phyloP scores from a whole-genome alignment of 35 echinoderm and acorn worm genomes.

The Strongylocentrotus purpuratus region DNA sequence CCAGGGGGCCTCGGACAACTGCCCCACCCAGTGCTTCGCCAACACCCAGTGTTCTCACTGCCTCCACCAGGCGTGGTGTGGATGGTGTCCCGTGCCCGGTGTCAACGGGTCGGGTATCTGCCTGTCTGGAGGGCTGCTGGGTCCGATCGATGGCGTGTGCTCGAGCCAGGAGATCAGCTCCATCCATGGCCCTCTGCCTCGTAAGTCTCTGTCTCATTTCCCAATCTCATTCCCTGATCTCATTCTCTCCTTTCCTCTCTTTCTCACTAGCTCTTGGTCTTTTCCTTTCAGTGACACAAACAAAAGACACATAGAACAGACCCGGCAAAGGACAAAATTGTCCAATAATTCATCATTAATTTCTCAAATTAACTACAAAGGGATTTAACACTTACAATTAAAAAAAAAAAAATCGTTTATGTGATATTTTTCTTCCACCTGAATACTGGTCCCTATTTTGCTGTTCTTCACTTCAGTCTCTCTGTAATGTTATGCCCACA shows the following conservation, averaged over 20 bases:
- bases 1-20: constrained; percentile 42
- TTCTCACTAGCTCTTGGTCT: not conserved
- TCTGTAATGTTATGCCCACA: no score
- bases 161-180: constrained; percentile 39
- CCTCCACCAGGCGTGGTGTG: constrained; percentile 76
- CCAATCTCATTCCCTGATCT: not conserved
- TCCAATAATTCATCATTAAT: no score
- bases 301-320: no score
- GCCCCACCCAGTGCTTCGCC: constrained; percentile 70
- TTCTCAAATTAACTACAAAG: no score
- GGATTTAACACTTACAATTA: no score
- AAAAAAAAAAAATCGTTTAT: no score
- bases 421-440: no score
- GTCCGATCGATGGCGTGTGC: constrained; percentile 62
- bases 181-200: constrained; percentile 18
- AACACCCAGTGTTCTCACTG: constrained; percentile 76
- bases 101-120: constrained; percentile 80
- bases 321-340: no score
- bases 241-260: not conserved
- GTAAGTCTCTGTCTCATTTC: constrained; percentile 9
- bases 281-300: no score
- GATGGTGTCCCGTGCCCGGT: constrained; percentile 78
- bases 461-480: no score
- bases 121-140: constrained; percentile 73
- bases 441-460: no score